Percentiles rank a stretch among this genome's conserved stretches.
These are phyloP conservation scores for Heterocephalus glaber DNA, from an alignment of 2,113 vertebrate species.

Conservation along the genomic window DNA sequence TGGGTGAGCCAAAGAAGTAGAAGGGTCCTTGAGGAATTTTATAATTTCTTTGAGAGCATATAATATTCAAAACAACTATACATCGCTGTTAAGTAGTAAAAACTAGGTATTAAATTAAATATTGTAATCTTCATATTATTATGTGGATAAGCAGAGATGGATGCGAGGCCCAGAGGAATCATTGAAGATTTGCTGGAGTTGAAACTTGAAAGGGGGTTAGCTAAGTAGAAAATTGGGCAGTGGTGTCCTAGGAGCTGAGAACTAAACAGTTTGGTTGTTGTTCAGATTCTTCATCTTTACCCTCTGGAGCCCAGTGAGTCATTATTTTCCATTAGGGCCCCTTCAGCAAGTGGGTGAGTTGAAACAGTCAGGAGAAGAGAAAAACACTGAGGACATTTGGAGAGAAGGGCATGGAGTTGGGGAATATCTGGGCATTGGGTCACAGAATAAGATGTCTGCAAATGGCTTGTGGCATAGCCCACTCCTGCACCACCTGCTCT, in stretches of 20 bases:
- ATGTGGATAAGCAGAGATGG: constrained; percentile 33
- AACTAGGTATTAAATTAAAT: neutral
- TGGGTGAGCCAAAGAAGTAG: constrained; percentile 24
- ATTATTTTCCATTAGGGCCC: constrained; percentile 46
- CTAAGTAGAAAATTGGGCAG: neutral
- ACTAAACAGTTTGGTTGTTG: constrained; percentile 30
- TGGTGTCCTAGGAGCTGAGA: neutral
- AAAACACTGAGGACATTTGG: constrained; percentile 55
- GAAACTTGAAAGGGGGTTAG: constrained; percentile 46
- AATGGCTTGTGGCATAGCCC: constrained; percentile 17
- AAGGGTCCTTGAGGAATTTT: constrained; percentile 36
- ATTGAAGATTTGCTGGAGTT: neutral
- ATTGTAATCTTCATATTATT: constrained; percentile 43
- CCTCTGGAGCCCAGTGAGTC: constrained; percentile 51
- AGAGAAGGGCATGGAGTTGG: neutral
- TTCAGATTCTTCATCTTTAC: constrained; percentile 45
- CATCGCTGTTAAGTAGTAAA: constrained; percentile 43
- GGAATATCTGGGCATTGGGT: constrained; percentile 47
- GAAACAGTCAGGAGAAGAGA: constrained; percentile 20
- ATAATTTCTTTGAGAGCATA: constrained; percentile 52
- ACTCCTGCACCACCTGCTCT: constrained; percentile 56
- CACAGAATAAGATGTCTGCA: constrained; percentile 54
- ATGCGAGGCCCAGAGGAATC: neutral
- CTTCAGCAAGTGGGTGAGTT: constrained; percentile 28
- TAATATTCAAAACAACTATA: constrained; percentile 40